phyloP scores from a whole-genome alignment of 2,797 vertebrate genomes.

The Sebastes vulpes region DNA sequence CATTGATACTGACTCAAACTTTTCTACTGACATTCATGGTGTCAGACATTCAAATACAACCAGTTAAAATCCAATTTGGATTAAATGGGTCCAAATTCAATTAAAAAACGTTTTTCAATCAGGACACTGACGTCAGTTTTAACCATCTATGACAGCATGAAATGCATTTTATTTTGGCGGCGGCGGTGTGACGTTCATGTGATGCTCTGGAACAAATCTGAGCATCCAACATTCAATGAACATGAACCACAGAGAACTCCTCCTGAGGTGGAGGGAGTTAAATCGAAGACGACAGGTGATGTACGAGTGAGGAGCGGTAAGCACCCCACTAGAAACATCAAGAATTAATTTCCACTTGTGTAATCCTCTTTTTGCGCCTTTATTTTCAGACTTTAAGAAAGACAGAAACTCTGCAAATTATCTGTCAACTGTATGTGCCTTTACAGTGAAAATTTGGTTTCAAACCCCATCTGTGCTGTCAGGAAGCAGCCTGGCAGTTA shows the following conservation, averaged over 20 bases:
- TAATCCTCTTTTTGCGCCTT: background rate
- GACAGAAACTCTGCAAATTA: background rate
- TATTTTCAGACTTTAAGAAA: background rate
- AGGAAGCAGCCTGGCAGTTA: background rate
- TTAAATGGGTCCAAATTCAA: background rate
- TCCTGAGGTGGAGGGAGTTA: background rate
- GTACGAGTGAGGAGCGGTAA: background rate
- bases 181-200: accelerated
- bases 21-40: background rate
- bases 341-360: background rate
- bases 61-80: background rate
- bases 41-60: too few species aligned
- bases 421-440: background rate
- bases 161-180: background rate
- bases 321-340: background rate
- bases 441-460: background rate
- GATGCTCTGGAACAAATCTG: background rate
- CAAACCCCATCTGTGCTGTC: background rate
- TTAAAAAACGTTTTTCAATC: background rate
- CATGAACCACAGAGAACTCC: background rate
- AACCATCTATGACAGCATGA: background rate
- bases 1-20: background rate
- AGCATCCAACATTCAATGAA: background rate
- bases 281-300: background rate
- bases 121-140: background rate